A percentile compares a stretch with the other conserved stretches of the same genome.
phyloP scores from a whole-genome alignment of 2,797 vertebrate genomes.

The Enteromius thamalakanensis region DNA sequence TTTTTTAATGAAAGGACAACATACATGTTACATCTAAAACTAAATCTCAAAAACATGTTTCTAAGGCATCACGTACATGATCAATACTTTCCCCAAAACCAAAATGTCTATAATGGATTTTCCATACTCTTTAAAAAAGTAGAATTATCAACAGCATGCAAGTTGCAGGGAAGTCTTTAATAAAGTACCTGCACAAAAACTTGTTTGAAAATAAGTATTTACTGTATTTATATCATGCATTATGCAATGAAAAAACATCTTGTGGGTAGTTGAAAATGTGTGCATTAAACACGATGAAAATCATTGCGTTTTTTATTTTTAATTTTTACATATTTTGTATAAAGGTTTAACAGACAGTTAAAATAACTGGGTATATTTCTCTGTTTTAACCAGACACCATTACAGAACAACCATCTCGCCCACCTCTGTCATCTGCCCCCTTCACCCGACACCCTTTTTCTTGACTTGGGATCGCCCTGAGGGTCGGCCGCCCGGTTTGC shows the following conservation, averaged over 20 bases:
- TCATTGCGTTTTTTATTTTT: not conserved
- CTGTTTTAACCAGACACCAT: constrained; percentile 31
- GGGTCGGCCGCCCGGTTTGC: constrained; percentile 22
- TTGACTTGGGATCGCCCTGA: constrained; percentile 25
- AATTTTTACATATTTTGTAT: not conserved
- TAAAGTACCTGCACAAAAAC: too few relatives aligned
- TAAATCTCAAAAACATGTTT: not conserved
- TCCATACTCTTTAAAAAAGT: not conserved
- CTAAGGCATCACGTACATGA: not conserved
- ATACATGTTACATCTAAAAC: not conserved
- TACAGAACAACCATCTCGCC: constrained; percentile 16
- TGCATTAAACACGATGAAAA: not conserved
- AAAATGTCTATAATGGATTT: not conserved
- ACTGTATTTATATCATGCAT: not conserved
- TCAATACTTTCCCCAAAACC: not conserved
- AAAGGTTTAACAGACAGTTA: not conserved
- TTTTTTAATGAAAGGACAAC: not conserved
- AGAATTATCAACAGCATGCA: too few relatives aligned
- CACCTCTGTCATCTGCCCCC: constrained; percentile 30
- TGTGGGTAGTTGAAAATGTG: not conserved
- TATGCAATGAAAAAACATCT: too few relatives aligned
- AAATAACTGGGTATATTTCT: not conserved
- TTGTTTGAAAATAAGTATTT: not conserved
- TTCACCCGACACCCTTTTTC: constrained; percentile 30
- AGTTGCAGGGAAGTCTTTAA: not conserved